Evolutionary conservation across 92 coral and sea anemone species (phyloP), one percentile per base, ranked within the genome.

Genomic region (Epizoanthus fatuus): DNA sequence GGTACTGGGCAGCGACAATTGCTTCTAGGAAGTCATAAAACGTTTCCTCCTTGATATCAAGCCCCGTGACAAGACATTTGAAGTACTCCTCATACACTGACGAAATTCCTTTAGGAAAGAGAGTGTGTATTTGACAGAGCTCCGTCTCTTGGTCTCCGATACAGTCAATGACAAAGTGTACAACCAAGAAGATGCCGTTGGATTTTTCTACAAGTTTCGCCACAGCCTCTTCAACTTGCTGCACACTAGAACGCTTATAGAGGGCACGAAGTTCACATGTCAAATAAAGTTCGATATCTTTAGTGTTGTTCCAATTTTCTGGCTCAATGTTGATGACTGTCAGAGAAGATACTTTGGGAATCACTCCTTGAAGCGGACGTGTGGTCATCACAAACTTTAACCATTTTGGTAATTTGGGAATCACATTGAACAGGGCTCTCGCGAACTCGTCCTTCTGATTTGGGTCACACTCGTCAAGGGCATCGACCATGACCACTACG

Each of bases 1-100:
- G 81, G 2, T 58, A 14, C 55, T 40, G 35, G 22, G 68, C 81
- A 11, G 81, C 81, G 19, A 75, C 81, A 58, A 75, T n/a, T n/a
- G 67, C 81, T 75, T 75, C 81, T 9, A 75, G 81, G n/a, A 75
- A 56, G 11, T 9, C 17, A 38, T 38, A 58, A 17, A 75, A 75
- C 38, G 17, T 38, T n/a, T 75, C 47, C 42, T 75, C 81, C 8
- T 75, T 67, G 12, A 75, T 54, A 13, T 39, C 62, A 16, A 75
- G 39, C 44, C 60, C 81, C 25, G 68, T 55, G 11, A 40, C 67
- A 39, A 75, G 67, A 57, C 52, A 17, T 75, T 37, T 58, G 22
- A 75, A 75, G 25, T 75, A 75, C 68, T 75, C 81, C 20, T 58
- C 81, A 57, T 75, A 75, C 29, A 75, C 81, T 6, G 81, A 58